These are phyloP conservation scores for Eclectus roratus DNA, from an alignment of 2,113 vertebrate species.

Conservation along the genomic window DNA sequence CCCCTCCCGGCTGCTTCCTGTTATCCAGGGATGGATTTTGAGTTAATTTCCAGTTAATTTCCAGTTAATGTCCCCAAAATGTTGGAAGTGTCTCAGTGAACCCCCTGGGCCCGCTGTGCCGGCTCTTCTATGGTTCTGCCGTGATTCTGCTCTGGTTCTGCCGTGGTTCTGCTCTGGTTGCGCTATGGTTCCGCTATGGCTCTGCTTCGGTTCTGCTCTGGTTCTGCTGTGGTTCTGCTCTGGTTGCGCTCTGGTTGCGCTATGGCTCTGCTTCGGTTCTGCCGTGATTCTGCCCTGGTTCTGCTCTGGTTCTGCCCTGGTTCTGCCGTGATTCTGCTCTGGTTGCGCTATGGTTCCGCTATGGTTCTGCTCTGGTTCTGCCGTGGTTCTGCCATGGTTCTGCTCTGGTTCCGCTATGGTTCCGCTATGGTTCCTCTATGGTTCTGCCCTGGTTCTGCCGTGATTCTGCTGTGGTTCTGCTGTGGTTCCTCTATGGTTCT, in stretches of 20 bases:
- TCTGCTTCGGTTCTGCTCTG: fast-evolving
- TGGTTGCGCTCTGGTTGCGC: fast-evolving
- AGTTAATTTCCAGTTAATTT: not conserved
- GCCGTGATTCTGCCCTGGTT: fast-evolving
- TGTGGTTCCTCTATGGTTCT: too few species aligned
- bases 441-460: too few species aligned
- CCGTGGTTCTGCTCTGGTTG: fast-evolving
- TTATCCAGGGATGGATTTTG: not conserved
- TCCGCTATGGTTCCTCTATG: fast-evolving
- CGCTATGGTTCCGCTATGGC: too few species aligned
- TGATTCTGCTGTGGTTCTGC: too few species aligned
- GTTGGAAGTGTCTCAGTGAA: not conserved
- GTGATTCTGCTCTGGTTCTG: too few species aligned
- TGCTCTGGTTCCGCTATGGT: fast-evolving
- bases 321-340: fast-evolving
- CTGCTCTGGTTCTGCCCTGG: fast-evolving
- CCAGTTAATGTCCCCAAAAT: not conserved
- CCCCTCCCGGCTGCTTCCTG: not conserved
- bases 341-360: too few species aligned
- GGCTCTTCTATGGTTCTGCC: fast-evolving
- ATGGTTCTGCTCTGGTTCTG: too few species aligned
- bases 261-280: fast-evolving
- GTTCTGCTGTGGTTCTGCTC: fast-evolving
- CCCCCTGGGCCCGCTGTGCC: not conserved
- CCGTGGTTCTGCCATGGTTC: fast-evolving